Conservation (phyloP, 2,888 invertebrate genomes). For the Yponomeuta sedellus region DNA sequence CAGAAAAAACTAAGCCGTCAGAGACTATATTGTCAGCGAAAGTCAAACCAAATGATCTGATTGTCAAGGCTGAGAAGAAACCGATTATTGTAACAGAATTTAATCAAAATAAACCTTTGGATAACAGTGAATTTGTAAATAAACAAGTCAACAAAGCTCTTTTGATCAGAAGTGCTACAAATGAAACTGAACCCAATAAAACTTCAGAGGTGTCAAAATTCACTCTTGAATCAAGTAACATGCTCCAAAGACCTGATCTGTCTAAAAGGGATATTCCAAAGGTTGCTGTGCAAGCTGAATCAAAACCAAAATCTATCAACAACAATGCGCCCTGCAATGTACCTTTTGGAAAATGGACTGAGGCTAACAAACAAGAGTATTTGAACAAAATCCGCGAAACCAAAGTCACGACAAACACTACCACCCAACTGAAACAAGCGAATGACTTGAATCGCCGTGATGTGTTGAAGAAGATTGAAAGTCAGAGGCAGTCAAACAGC, state of each 20-base stretch:
- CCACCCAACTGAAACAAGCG: conserved; percentile 63
- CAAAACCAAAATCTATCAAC: conserved; percentile 33
- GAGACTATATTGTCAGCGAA: not conserved
- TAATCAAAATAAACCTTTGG: too few species aligned
- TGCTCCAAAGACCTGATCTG: not conserved
- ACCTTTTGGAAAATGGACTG: conserved; percentile 70
- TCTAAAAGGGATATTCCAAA: conserved; percentile 18
- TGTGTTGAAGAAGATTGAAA: conserved; percentile 63
- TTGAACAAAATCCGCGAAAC: conserved; percentile 61
- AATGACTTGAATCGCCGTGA: conserved; percentile 67
- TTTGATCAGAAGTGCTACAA: not conserved
- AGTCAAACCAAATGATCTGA: not conserved
- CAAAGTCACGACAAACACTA: conserved; percentile 46
- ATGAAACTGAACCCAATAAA: not conserved
- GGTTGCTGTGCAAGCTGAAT: conserved; percentile 14
- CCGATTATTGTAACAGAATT: too few species aligned
- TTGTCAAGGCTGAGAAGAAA: too few species aligned
- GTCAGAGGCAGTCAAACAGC: conserved; percentile 43
- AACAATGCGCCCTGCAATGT: conserved; percentile 41
- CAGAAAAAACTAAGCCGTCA: not conserved
- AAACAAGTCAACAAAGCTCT: conserved; percentile 14
- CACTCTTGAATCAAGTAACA: not conserved
- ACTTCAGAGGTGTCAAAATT: not conserved
- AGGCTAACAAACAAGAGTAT: conserved; percentile 63
- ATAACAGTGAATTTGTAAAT: conserved; percentile 11